Percentiles rank a stretch among this genome's conserved stretches.
Conservation (phyloP, 2,113 vertebrate genomes). For the Perca schrenkii region DNA sequence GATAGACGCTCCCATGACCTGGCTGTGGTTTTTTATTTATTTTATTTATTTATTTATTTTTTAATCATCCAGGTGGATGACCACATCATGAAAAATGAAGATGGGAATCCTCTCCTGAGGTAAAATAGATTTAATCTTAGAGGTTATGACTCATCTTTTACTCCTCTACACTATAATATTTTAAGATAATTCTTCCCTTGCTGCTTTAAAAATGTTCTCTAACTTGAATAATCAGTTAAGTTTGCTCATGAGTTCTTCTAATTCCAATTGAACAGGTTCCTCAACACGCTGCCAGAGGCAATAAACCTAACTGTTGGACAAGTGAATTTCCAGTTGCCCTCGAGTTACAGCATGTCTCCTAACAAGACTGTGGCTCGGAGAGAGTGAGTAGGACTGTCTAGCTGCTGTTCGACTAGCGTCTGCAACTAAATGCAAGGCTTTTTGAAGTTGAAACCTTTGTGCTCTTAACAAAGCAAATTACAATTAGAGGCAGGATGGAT, state of each 20-base stretch:
- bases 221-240: not conserved
- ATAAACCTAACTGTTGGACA: conserved; percentile 83
- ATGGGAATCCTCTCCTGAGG: conserved; percentile 88
- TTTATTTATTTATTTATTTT: too few relatives aligned
- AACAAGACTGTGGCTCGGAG: conserved; percentile 81
- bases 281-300: conserved; percentile 85
- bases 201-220: not conserved
- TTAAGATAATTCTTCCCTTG: not conserved
- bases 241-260: not conserved
- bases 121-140: conserved; percentile 53
- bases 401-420: too few relatives aligned
- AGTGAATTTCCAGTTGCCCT: conserved; percentile 58
- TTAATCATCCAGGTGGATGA: conserved; percentile 84
- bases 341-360: conserved; percentile 79
- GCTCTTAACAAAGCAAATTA: too few relatives aligned
- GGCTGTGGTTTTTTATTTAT: too few relatives aligned
- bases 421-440: too few relatives aligned
- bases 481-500: too few relatives aligned
- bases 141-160: not conserved
- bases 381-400: conserved; percentile 85
- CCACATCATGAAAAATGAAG: conserved; percentile 83
- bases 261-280: conserved; percentile 85
- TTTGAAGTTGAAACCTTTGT: too few relatives aligned
- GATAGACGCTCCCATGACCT: not conserved
- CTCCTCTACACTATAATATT: not conserved